Evolutionary conservation across 2,888 invertebrate species (phyloP).

Genomic region (Ligdia adustata): DNA sequence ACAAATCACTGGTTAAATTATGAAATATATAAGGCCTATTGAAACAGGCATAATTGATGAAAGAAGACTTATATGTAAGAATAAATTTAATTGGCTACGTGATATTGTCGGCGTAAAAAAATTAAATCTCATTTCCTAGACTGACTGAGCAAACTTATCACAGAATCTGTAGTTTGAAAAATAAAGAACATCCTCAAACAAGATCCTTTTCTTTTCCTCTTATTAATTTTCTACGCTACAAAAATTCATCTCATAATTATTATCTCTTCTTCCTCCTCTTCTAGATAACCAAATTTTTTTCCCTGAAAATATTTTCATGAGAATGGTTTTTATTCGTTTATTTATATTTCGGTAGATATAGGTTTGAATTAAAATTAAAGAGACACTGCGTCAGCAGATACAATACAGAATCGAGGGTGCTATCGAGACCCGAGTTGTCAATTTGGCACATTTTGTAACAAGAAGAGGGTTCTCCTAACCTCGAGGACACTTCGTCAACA

Average conservation of each 20-base stretch:
- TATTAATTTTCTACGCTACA: constrained; percentile 3
- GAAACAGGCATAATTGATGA: constrained; percentile 55
- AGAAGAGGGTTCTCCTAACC: constrained; percentile 53
- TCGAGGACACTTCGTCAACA: constrained; percentile 51
- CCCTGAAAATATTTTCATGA: too few species aligned
- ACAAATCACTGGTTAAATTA: constrained; percentile 37
- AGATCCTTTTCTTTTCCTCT: constrained; percentile 7
- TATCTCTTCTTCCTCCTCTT: too few species aligned
- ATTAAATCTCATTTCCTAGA: constrained; percentile 48
- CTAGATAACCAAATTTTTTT: too few species aligned
- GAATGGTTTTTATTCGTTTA: too few species aligned
- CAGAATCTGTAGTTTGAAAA: constrained; percentile 35
- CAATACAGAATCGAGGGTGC: constrained; percentile 58
- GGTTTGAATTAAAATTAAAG: constrained; percentile 28
- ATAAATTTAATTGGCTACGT: constrained; percentile 67
- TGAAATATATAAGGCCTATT: constrained; percentile 53
- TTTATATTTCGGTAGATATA: too few species aligned
- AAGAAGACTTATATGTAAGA: constrained; percentile 48
- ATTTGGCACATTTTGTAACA: constrained; percentile 73
- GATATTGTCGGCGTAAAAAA: constrained; percentile 60
- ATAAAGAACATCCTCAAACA: constrained; percentile 28
- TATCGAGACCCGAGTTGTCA: constrained; percentile 66
- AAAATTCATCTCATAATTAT: too few species aligned
- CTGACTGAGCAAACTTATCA: constrained; percentile 41
- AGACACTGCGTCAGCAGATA: constrained; percentile 36